Base-by-base conservation (phyloP, 1,140 invertebrate species). In the Alviniconcha marisindica region DNA sequence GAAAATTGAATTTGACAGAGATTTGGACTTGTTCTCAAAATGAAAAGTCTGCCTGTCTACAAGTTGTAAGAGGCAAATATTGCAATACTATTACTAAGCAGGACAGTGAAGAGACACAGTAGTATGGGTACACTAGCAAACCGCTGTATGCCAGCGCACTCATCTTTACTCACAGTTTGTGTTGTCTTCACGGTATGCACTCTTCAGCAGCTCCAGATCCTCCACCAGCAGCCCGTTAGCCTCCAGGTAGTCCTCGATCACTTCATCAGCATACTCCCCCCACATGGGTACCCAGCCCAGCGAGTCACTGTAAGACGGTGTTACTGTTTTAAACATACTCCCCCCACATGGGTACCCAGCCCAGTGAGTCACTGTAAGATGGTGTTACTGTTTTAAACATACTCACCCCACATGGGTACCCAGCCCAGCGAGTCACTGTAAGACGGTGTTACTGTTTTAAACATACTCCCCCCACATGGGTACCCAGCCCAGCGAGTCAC, bases 231-330 rank as follows among this genome's bases (percentile, higher is more conserved):
- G 83, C 14, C 92, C 92, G 84, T 91, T 91, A 0, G 89, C 87
- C 81, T 90, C 87, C 24, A 90, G 87, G 77, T 88, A 92, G 28
- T 92, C 89, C 48, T 91, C 90, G 12, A 91, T 86, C 48, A 91
- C 84, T 66, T 89, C 89, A 84, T 90, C 88, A 7, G 90, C 88
- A 79, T 90, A 90, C 56, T 93, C 91, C 56, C 90, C 91, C 87
- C 87, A 90, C 86, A 90, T 86, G 14, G 92, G 92, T 42, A 93
- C 91, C 92, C 92, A 93, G 31, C 92, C 92, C 38, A 93, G 80
- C 14, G 90, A 86, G 77, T 91, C 89, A 88, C 91, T 92, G 85
- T 0, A n/a, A n/a, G n/a, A n/a, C n/a, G n/a, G n/a, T n/a, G n/a
- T n/a, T n/a, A n/a, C n/a, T n/a, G n/a, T n/a, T n/a, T n/a, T n/a